phyloP scores from a whole-genome alignment of 2,797 vertebrate species.

The Hozukius guyotensis region DNA sequence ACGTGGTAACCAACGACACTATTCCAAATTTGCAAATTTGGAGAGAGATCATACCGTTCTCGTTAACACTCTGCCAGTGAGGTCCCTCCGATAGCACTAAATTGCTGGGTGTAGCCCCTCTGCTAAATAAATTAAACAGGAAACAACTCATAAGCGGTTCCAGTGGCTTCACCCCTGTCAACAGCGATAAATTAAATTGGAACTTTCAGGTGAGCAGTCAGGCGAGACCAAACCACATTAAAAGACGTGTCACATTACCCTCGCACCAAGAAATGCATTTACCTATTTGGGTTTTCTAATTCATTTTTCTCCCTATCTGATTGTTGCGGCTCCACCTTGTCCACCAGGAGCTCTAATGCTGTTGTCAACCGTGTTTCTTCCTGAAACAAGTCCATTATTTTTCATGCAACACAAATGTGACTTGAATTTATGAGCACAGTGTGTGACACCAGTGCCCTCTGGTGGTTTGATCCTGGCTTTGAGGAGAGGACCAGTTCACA shows the following conservation, averaged over 20 bases:
- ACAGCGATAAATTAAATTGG: constrained; percentile 74
- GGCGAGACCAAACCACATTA: constrained; percentile 62
- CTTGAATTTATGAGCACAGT: constrained; percentile 22
- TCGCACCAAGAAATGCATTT: constrained; percentile 60
- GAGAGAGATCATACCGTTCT: constrained; percentile 22
- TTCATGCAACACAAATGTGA: constrained; percentile 41
- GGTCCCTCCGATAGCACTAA: constrained; percentile 37
- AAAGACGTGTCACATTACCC: constrained; percentile 65
- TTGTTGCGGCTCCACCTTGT: constrained; percentile 31
- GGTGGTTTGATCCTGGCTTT: constrained; percentile 36
- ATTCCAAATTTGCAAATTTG: constrained; percentile 47
- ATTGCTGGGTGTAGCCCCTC: constrained; percentile 48
- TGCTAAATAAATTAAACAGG: constrained; percentile 70
- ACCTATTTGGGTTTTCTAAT: constrained; percentile 62
- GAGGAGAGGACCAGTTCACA: background rate
- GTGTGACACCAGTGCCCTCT: constrained; percentile 78
- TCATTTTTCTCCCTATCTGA: constrained; percentile 40
- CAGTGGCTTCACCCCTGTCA: constrained; percentile 50
- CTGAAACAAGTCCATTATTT: constrained; percentile 47
- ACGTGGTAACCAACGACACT: constrained; percentile 26
- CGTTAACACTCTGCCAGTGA: constrained; percentile 21
- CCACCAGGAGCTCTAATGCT: constrained; percentile 34
- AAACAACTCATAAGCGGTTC: constrained; percentile 48
- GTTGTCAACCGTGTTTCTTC: constrained; percentile 23
- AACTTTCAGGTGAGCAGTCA: constrained; percentile 69